Percentiles rank a stretch among this genome's conserved stretches.
These are phyloP conservation scores for Volucella inflata DNA, from an alignment of 2,888 invertebrate species.

Conservation along the genomic window DNA sequence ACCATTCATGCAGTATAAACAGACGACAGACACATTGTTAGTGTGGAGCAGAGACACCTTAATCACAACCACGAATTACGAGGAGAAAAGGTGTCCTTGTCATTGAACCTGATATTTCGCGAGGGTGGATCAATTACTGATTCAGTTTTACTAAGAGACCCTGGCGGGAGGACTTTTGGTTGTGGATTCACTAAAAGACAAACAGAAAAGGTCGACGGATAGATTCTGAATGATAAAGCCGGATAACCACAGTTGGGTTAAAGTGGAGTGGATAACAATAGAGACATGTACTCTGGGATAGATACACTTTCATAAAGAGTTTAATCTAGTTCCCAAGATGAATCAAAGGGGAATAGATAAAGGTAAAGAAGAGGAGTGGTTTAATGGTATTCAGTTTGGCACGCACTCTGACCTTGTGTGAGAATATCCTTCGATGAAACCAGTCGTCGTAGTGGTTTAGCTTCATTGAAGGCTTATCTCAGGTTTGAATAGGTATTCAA, in stretches of 20 bases:
- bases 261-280: constrained; percentile 46
- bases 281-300: too few species aligned
- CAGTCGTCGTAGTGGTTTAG: too few species aligned
- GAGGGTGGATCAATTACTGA: constrained; percentile 45
- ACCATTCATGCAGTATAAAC: constrained; percentile 15
- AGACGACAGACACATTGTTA: not conserved
- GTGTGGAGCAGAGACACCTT: constrained; percentile 12
- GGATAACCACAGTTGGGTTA: constrained; percentile 60
- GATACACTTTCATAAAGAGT: too few species aligned
- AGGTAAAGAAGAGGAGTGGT: too few species aligned
- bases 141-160: not conserved
- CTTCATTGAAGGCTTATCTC: too few species aligned
- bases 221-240: constrained; percentile 58
- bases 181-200: constrained; percentile 23
- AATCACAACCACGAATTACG: constrained; percentile 43
- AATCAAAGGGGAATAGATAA: too few species aligned
- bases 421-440: too few species aligned
- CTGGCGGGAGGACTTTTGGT: not conserved
- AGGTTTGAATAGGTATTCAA: too few species aligned
- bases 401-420: too few species aligned
- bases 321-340: too few species aligned
- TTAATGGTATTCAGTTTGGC: too few species aligned
- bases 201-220: constrained; percentile 57
- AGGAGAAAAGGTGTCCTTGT: constrained; percentile 30
- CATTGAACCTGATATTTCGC: constrained; percentile 55